Base-by-base conservation (phyloP, 1,140 invertebrate species). In the Eumaeus atala region DNA sequence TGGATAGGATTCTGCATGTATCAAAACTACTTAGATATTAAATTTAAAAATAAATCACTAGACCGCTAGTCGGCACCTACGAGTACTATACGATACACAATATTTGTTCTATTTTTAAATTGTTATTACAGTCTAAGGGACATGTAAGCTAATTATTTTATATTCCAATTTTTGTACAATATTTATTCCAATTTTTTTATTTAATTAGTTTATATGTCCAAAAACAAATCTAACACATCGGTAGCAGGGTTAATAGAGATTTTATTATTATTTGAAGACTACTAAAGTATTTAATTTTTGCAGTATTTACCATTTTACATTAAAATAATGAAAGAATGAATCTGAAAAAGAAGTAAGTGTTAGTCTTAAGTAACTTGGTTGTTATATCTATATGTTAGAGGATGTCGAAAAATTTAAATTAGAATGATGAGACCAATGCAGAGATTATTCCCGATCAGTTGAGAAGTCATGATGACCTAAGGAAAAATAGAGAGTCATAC, bases 31-130 rank as follows among this genome's bases (percentile, higher is more conserved):
- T 59, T 66, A 48, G 74, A 66, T 70, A 50, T 66, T 74, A 70
- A 73, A 69, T 48, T 66, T 54, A 54, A 74, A 81, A 79, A 67
- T 71, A 77, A 77, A 68, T 62, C 49, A 49, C 67, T 79, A 79
- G 21, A 70, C 79, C 82, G 82, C 82, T 85, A 85, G n/a, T 68
- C 82, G 82, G 79, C 66, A 55, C 70, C 73, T 74, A 73, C 61
- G 58, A 28, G 6, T 28, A 28, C 51, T 53, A 53, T 28, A 14
- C 51, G 38, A 77, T 28, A 28, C 67, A 78, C 62, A 71, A 64
- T 67, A 72, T 33, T 53, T 53, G 37, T 50, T 38, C 40, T 40
- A 42, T 42, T 53, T 53, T n/a, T 53, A 53, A 38, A 37, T 16
- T 50, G 16, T 34, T 50, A 50, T 40, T 38, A 52, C 72, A 77